Evolutionary conservation across 1,140 invertebrate genomes (phyloP).

Genomic region (Harpegnathos saltator): DNA sequence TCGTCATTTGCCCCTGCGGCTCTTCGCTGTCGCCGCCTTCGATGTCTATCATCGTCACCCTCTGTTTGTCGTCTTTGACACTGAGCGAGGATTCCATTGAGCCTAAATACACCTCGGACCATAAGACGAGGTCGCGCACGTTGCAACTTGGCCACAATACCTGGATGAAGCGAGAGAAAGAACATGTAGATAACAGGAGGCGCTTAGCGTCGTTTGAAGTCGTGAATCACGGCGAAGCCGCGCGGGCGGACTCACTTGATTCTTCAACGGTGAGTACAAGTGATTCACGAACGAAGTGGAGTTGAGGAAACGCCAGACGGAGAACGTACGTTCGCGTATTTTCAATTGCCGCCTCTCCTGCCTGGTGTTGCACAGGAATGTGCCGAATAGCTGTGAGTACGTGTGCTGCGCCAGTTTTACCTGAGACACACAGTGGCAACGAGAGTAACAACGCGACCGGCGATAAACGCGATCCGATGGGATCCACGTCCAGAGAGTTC

Average conservation of each 20-base stretch:
- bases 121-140: slow-evolving; percentile 93
- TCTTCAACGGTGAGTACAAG: slow-evolving; percentile 89
- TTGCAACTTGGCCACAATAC: slow-evolving; percentile 95
- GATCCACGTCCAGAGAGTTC: background rate
- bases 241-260: slow-evolving; percentile 79
- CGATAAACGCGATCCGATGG: slow-evolving; percentile 6
- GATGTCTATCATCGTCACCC: slow-evolving; percentile 83
- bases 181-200: background rate
- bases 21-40: slow-evolving; percentile 83
- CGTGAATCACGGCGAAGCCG: background rate
- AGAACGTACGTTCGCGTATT: slow-evolving; percentile 91
- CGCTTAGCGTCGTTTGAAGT: background rate
- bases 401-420: slow-evolving; percentile 97
- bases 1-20: slow-evolving; percentile 88
- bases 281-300: slow-evolving; percentile 94
- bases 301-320: slow-evolving; percentile 95
- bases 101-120: slow-evolving; percentile 94
- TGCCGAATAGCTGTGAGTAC: slow-evolving; percentile 98
- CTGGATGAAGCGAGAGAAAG: slow-evolving; percentile 82
- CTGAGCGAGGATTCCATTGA: slow-evolving; percentile 85
- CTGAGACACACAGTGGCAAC: slow-evolving; percentile 86
- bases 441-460: no score
- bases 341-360: slow-evolving; percentile 90
- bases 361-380: slow-evolving; percentile 96
- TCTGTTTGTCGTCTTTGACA: slow-evolving; percentile 80